Base-by-base conservation (phyloP, 2,113 vertebrate species). In the Cettia cetti region DNA sequence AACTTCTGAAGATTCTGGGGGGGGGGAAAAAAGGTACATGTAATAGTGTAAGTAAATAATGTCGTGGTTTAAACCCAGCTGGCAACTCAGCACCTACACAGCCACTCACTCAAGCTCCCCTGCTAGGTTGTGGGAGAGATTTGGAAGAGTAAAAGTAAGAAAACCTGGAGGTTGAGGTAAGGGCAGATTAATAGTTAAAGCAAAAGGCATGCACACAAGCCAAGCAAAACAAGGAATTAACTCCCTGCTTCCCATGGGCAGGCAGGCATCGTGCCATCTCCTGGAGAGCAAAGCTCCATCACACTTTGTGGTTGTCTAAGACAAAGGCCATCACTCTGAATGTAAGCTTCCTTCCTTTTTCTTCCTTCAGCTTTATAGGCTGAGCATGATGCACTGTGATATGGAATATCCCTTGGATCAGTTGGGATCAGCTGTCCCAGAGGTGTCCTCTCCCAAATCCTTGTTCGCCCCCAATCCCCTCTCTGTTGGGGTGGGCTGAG, bases 351-450 rank as follows among this genome's bases (percentile, higher is more conserved):
- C 49, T 56, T 63, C 24, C 50, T 72, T 64, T 65, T 49, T 11
- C 49, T 57, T 13, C 15, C 31, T 31, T 10, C 27, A 23, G 26
- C 22, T 64, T 12, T 19, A 13, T 15, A 23, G 0, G 0, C 21
- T 57, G 35, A 37, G 50, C 26, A 15, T 17, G 35, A 64, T 49
- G 37, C 26, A 6, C 3, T 42, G 8, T 33, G 76, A 23, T 28
- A 0, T 19, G 31, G 59, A 50, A 35, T 72, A 52, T 59, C 37
- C 12, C 33, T 50, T 44, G 50, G 33, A 4, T 50, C 9, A 44
- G 22, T 8, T 59, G 13, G 42, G 44, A 52, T 71, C 47, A 61
- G 16, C 16, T 82, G 45, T 60, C 15, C 7, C 44, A 40, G 44
- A 19, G 49, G 44, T 69, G 79, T 59, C 37, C 10, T 13, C 15